Evolutionary conservation across 2,888 invertebrate species (phyloP), one percentile per base, ranked within the genome.

Genomic region (Bellardia bayeri): DNA sequence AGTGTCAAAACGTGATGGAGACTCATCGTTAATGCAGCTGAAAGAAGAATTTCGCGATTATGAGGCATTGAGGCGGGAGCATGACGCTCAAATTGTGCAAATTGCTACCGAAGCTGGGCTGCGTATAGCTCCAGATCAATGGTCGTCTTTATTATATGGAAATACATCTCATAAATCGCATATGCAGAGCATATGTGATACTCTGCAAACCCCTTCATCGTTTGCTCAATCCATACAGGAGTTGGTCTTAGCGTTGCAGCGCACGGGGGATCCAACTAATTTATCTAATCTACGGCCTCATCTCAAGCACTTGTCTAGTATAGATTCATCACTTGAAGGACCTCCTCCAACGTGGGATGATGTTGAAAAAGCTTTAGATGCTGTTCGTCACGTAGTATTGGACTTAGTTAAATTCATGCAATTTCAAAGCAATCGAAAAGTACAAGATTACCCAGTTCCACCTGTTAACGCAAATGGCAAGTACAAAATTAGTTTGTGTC

Each of bases 81-180:
- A 99, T 92, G 99, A 99, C 94, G 97, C 99, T 11, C 99, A 99
- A 94, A 99, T 99, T 90, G 99, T 99, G 5, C 98, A 99, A 94
- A 99, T 99, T 88, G 99, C 99, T 0, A 97, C 98, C 0, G 99
- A 99, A 94, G 98, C 99, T 1, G 99, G 99, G 0, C 94, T 99
- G 37, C 95, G 99, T 84, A 99, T 99, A 88, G 98, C 99, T 0
- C 99, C 99, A 0, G 99, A 99, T 93, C 99, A 99, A 92, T 99
- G 99, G 99, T 98, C 98, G 2, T 97, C 99, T 0, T 94, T 99
- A 68, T 94, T 99, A 0, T 99, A 99, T 92, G 99, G 99, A 0
- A 99, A 99, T 93, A 96, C 97, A 0, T 96, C 96, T 5, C 99
- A 99, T 92, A 99, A 99, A 92, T 98, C 98, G 9, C 98, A 99